phyloP scores from a whole-genome alignment of 1,140 invertebrate genomes.

The Archegozetes longisetosus region DNA sequence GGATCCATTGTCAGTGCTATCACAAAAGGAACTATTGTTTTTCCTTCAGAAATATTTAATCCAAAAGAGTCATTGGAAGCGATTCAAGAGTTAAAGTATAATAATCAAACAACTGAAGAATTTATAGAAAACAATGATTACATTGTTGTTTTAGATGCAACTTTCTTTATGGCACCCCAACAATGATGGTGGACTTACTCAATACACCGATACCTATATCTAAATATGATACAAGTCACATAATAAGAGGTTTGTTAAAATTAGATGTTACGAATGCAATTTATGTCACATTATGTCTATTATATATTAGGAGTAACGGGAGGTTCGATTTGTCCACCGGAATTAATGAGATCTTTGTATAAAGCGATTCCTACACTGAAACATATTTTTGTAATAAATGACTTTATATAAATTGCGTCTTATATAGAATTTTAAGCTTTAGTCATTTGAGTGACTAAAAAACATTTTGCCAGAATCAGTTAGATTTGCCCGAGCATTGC shows the following conservation, averaged over 20 bases:
- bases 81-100: constrained; percentile 49
- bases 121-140: no score
- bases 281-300: no score
- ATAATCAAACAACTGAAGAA: no score
- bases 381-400: constrained; percentile 6
- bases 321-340: constrained; percentile 54
- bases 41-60: constrained; percentile 50
- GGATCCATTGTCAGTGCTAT: constrained; percentile 45
- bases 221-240: no score
- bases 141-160: constrained; percentile 53
- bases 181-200: constrained; percentile 83
- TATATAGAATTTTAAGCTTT: no score
- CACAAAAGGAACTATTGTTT: constrained; percentile 47
- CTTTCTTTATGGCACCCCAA: constrained; percentile 74
- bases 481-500: no score
- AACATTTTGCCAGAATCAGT: no score
- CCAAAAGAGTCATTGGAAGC: constrained; percentile 45
- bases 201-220: no score
- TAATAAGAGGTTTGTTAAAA: no score
- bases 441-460: no score
- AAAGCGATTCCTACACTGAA: constrained; percentile 27
- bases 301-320: constrained; percentile 41
- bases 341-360: constrained; percentile 46
- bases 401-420: no score
- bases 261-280: no score